Percentiles rank a stretch among this genome's conserved stretches.
phyloP scores from a whole-genome alignment of 2,113 vertebrate species.

The Hucho hucho region DNA sequence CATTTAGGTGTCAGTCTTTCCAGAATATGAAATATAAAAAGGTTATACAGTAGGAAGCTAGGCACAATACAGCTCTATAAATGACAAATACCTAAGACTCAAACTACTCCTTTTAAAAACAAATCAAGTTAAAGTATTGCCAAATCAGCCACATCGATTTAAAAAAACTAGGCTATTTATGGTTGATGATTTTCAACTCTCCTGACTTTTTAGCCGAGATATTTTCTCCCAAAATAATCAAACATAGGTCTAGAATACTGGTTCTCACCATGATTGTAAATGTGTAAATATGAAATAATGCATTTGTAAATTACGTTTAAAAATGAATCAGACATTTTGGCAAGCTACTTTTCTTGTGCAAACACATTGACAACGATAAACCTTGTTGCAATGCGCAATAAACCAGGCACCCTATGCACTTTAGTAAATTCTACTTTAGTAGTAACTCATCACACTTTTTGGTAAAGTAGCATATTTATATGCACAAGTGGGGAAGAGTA shows the following conservation, averaged over 20 bases:
- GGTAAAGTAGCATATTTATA: slow-evolving; percentile 19
- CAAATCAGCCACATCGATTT: background rate
- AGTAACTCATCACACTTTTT: slow-evolving; percentile 29
- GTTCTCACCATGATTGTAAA: slow-evolving; percentile 49
- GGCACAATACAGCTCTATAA: background rate
- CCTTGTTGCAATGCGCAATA: slow-evolving; percentile 34
- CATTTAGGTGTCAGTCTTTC: background rate
- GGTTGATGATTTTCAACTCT: background rate
- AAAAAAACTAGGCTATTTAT: background rate
- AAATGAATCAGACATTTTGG: slow-evolving; percentile 41
- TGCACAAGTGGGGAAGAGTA: slow-evolving; percentile 25
- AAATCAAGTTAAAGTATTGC: background rate
- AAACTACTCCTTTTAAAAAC: background rate
- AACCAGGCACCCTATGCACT: slow-evolving; percentile 66
- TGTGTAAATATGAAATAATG: slow-evolving; percentile 46
- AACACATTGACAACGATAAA: slow-evolving; percentile 23
- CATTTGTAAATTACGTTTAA: slow-evolving; percentile 60
- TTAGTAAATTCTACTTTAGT: slow-evolving; percentile 46
- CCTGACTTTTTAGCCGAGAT: background rate
- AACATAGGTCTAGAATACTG: slow-evolving; percentile 56
- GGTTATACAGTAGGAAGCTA: background rate
- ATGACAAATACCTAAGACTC: too few species aligned
- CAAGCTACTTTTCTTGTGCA: slow-evolving; percentile 40
- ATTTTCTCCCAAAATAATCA: slow-evolving; percentile 9
- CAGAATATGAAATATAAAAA: background rate